Base-by-base conservation (phyloP, 2,113 vertebrate genomes). In the Psittacara wagleri region DNA sequence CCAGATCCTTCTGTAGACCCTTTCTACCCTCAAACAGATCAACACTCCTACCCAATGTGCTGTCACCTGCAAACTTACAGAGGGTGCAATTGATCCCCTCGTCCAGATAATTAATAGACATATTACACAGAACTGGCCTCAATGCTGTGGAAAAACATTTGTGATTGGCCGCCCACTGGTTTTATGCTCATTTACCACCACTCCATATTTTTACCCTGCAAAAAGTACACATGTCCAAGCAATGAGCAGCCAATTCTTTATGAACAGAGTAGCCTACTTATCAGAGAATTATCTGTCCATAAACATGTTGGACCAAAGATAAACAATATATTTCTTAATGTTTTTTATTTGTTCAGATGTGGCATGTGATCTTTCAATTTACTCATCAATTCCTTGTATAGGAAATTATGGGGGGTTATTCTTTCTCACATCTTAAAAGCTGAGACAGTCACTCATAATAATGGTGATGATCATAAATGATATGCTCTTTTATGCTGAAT, bases 21-120 rank as follows among this genome's bases (percentile, higher is more conserved):
- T 51, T 63, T 19, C 46, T 72, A 4, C 22, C 13, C 15, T 73
- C 18, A 11, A 46, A 16, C 18, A 63, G 33, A 37, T 18, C 35
- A 57, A n/a, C 28, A 35, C 2, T 57, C 3, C 6, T 3, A 0
- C 1, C 2, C 14, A 68, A 2, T 5, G 22, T 68, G 37, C 11
- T 62, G 41, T 57, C 3, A 8, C 29, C 33, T 77, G 28, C 25
- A 55, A 57, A 77, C 8, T 43, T 20, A n/a, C 18, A 25, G 25
- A 63, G 18, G 7, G 2, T 59, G 5, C 18, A 23, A 33, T 68
- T 1, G 1, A 52, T 68, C 11, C 41, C 17, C 11, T 69, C 9
- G 7, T 48, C 33, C 11, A 73, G 13, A 12, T 5, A 31, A 41
- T 1, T 13, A 13, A n/a, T 41, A 43, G 55, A 78, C 22, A 14